phyloP scores from a whole-genome alignment of 2,113 vertebrate species.

The Siniperca chuatsi region DNA sequence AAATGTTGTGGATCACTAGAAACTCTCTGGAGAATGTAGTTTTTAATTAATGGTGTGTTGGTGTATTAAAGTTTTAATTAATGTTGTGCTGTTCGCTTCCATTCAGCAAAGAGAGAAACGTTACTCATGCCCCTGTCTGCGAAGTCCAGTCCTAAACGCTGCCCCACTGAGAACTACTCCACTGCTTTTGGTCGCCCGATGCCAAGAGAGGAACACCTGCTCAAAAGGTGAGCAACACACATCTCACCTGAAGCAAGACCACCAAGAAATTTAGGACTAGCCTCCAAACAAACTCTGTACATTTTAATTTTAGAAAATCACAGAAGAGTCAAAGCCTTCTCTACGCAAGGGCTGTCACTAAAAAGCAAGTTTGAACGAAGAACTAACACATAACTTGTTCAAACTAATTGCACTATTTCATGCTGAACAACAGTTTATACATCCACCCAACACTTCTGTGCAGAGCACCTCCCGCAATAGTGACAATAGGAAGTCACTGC shows the following conservation, averaged over 20 bases:
- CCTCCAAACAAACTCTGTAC: too few relatives aligned
- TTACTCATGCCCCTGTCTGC: constrained; percentile 89
- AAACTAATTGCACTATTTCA: too few relatives aligned
- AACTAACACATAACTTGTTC: too few relatives aligned
- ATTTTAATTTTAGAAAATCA: too few relatives aligned
- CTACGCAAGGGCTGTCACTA: too few relatives aligned
- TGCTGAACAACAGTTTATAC: too few relatives aligned
- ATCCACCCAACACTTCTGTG: too few relatives aligned
- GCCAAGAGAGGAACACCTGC: constrained; percentile 85
- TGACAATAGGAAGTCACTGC: too few relatives aligned
- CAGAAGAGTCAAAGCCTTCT: too few relatives aligned
- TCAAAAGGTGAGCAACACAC: constrained; percentile 81
- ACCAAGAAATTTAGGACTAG: background rate
- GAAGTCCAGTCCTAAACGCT: constrained; percentile 95
- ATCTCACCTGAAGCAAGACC: background rate
- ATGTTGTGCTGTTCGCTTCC: background rate
- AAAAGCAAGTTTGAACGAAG: too few relatives aligned
- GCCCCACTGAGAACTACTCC: constrained; percentile 95
- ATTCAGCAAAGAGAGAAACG: constrained; percentile 91
- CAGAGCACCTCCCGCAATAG: too few relatives aligned
- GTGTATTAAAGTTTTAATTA: constrained; percentile 4
- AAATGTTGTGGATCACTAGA: background rate
- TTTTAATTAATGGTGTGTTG: background rate
- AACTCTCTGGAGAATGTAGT: background rate
- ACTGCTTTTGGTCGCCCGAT: constrained; percentile 92